Evolutionary conservation across 2,888 invertebrate genomes (phyloP).

Genomic region (Drosophila percnosoma): DNA sequence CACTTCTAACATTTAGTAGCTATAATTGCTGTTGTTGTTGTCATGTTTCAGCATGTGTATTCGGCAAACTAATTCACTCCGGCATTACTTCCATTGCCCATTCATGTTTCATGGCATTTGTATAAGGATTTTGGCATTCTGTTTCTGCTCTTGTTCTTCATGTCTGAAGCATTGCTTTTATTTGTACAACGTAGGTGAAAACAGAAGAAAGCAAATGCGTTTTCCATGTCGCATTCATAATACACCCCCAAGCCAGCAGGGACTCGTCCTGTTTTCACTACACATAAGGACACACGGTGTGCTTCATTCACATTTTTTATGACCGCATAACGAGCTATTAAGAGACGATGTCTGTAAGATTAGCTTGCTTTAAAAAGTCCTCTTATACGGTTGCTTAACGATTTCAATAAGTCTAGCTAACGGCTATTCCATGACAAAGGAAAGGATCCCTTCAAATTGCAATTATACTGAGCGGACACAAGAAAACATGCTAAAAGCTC

Average conservation of each 20-base stretch:
- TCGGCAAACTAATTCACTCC: conserved; percentile 58
- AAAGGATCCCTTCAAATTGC: conserved; percentile 3
- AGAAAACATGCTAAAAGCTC: neutral
- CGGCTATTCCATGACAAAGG: conserved; percentile 4
- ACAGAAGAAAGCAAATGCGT: conserved; percentile 52
- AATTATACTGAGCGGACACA: neutral
- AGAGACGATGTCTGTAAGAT: conserved; percentile 24
- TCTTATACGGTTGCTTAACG: conserved; percentile 1
- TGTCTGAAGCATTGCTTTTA: conserved; percentile 26
- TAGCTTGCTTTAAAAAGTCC: conserved; percentile 11
- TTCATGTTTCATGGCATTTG: conserved; percentile 33
- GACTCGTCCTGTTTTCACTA: conserved; percentile 6
- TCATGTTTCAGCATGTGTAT: conserved; percentile 27
- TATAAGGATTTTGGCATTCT: conserved; percentile 25
- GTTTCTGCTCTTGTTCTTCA: neutral
- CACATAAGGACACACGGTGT: conserved; percentile 13
- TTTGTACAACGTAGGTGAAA: conserved; percentile 18
- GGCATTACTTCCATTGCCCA: conserved; percentile 3
- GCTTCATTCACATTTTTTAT: conserved; percentile 18
- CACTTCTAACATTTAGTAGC: conserved; percentile 1
- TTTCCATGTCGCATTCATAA: conserved; percentile 60
- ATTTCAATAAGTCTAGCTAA: conserved; percentile 26
- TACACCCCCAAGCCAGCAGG: conserved; percentile 25
- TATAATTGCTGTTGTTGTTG: conserved; percentile 29
- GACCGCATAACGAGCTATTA: conserved; percentile 54